Evolutionary conservation across 2,797 vertebrate species (phyloP), one percentile per base, ranked within the genome.

Genomic region (Neosilurus mollespiculum): DNA sequence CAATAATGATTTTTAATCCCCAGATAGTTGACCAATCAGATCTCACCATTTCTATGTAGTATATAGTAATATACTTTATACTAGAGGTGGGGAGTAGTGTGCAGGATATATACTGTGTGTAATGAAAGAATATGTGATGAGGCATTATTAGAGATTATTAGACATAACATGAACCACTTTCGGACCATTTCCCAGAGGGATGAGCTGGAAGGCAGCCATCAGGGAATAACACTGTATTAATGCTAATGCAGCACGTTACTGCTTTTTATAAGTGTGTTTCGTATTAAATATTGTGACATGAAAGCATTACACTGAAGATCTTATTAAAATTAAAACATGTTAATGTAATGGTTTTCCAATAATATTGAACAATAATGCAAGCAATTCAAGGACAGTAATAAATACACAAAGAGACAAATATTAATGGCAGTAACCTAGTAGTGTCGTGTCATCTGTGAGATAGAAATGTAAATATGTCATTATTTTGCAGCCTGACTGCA

Each of bases 381-480:
- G 56, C 16, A 9, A 37, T 67, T 30, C 16, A 69, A 59, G 49
- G 51, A 54, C 49, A 18, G 30, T 8, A 43, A 43, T 56, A 34
- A 34, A 76, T 20, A 58, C 2, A 11, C 5, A 59, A 18, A 34
- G 16, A 75, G 24, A 61, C 30, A n/a, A 61, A 15, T 78, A 61
- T 73, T 56, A 56, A 16, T 53, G 49, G 49, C 70, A 8, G 22
- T 15, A 73, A 73, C 9, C 15, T 75, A 30, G 30, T 9, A 34
- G 9, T 4, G 20, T 15, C 22, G 6, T 43, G 34, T 43, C 34
- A 69, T 69, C 34, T 43, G n/a, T 37, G 51, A 56, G 24, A 73
- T 73, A 73, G 4, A 18, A 56, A 73, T 73, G n/a, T 73, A 54
- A 73, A 73, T 73, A 56, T 73, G 71, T 73, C 1, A 54, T 54